Evolutionary conservation across 2,113 vertebrate genomes (phyloP).

Genomic region (Microtus richardsoni): DNA sequence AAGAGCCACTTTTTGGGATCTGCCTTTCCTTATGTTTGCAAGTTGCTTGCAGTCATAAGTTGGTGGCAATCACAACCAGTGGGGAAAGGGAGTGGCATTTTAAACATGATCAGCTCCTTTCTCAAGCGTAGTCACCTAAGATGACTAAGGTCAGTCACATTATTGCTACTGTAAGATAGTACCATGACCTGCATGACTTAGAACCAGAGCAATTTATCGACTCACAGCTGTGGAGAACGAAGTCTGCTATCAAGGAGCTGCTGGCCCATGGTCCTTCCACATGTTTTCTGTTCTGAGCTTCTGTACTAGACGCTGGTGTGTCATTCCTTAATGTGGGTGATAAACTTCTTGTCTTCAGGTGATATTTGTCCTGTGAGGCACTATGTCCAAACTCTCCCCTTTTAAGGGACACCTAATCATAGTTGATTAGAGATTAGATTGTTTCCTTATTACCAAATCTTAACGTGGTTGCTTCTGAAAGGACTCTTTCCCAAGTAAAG

Average conservation of each 20-base stretch:
- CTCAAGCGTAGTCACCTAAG: neutral
- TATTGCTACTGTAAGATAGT: neutral
- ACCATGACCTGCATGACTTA: neutral
- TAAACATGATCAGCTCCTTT: neutral
- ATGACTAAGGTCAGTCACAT: neutral
- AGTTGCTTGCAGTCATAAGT: too few relatives aligned
- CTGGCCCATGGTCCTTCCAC: rapidly evolving
- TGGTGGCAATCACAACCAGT: neutral
- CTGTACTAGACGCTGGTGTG: neutral
- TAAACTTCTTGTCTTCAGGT: neutral
- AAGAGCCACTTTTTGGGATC: neutral
- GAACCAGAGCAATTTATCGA: neutral
- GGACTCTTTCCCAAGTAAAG: neutral
- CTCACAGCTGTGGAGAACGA: neutral
- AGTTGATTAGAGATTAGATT: neutral
- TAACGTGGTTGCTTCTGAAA: neutral
- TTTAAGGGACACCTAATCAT: neutral
- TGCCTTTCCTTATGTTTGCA: neutral
- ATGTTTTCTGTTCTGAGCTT: neutral
- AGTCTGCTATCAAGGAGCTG: neutral
- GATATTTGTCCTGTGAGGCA: too few relatives aligned
- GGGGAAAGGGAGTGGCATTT: neutral
- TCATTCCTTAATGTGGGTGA: neutral
- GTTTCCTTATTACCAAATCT: neutral
- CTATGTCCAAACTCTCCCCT: neutral